phyloP scores from a whole-genome alignment of 2,797 vertebrate genomes.

The Cetoscarus ocellatus region DNA sequence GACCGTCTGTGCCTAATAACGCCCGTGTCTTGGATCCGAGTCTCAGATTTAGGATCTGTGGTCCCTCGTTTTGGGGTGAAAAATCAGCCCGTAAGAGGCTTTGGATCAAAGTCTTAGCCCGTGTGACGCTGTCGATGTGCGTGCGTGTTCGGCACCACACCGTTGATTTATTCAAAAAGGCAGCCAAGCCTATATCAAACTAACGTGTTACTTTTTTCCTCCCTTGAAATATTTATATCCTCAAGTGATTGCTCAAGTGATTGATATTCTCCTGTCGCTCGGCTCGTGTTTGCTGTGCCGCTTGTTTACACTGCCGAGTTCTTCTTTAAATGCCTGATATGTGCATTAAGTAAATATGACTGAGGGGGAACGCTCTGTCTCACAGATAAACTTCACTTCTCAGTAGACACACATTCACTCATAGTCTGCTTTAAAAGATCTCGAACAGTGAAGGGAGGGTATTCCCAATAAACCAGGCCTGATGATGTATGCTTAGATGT shows the following conservation, averaged over 20 bases:
- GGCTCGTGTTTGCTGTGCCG: constrained; percentile 36
- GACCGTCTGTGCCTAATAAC: constrained; percentile 42
- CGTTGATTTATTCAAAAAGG: constrained; percentile 65
- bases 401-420: constrained; percentile 2
- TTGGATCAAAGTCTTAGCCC: constrained; percentile 74
- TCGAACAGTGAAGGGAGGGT: no score
- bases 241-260: constrained; percentile 52
- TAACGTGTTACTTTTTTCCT: constrained; percentile 56
- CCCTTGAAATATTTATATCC: constrained; percentile 63
- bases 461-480: no score
- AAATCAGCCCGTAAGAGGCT: constrained; percentile 73
- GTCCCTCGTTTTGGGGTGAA: constrained; percentile 57
- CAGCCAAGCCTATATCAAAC: constrained; percentile 60
- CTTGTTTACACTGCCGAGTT: constrained; percentile 55
- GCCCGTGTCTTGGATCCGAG: constrained; percentile 34
- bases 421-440: not conserved
- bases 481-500: no score
- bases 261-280: constrained; percentile 49
- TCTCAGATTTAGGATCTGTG: constrained; percentile 42
- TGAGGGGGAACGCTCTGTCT: constrained; percentile 11
- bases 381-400: constrained; percentile 21
- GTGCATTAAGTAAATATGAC: constrained; percentile 47
- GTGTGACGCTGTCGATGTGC: constrained; percentile 24
- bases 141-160: constrained; percentile 37
- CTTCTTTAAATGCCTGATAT: constrained; percentile 46